These are phyloP conservation scores for Artemisiospiza belli DNA, from an alignment of 2,113 vertebrate genomes.

Conservation along the genomic window DNA sequence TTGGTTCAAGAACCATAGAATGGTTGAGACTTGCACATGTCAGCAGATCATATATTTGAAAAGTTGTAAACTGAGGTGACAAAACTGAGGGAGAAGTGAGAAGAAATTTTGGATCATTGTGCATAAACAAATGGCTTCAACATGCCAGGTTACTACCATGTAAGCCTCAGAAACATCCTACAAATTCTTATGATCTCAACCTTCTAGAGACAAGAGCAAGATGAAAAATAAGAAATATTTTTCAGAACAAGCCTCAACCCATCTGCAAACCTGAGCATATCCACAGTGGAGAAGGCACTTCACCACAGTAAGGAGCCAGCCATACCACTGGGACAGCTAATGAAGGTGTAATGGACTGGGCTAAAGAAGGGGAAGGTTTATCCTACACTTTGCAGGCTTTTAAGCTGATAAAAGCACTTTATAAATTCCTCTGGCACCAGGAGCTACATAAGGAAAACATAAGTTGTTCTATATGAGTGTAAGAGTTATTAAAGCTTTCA, in stretches of 20 bases:
- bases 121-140: not conserved
- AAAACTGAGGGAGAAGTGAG: not conserved
- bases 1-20: not conserved
- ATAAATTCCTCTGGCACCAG: slow-evolving; percentile 46
- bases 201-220: not conserved
- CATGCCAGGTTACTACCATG: not conserved
- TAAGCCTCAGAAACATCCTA: not conserved
- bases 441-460: slow-evolving; percentile 55
- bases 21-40: not conserved
- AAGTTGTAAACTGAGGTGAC: not conserved
- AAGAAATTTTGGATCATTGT: not conserved
- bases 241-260: not conserved
- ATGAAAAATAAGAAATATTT: not conserved
- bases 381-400: not conserved
- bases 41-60: not conserved
- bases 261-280: not conserved
- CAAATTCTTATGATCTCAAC: not conserved
- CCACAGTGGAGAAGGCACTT: not conserved
- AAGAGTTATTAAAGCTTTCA: slow-evolving; percentile 38
- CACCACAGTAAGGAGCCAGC: not conserved
- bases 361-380: not conserved
- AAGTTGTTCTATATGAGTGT: not conserved
- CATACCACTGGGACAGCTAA: not conserved
- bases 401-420: slow-evolving; percentile 24
- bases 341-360: not conserved